A percentile compares a stretch with the other conserved stretches of the same genome.
phyloP scores from a whole-genome alignment of 1,140 invertebrate species.

The Ceratosolen fusciceps region DNA sequence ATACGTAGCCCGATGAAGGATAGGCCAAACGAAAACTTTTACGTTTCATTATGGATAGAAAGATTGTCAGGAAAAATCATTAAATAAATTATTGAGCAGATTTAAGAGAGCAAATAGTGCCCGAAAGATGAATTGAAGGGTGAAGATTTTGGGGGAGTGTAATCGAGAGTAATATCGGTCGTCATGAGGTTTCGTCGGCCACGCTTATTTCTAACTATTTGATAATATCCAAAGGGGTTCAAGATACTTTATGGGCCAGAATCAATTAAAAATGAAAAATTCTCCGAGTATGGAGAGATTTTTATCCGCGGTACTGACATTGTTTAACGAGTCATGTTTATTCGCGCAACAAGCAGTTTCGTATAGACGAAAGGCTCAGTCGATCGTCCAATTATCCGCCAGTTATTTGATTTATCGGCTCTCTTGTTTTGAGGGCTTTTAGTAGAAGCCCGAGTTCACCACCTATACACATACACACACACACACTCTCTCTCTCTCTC shows the following conservation, averaged over 20 bases:
- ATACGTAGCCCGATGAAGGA: too few relatives aligned
- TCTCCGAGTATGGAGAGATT: not conserved
- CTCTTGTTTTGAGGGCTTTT: conserved; percentile 35
- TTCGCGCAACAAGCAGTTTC: conserved; percentile 9
- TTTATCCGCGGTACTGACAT: conserved; percentile 27
- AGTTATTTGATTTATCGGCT: conserved; percentile 46
- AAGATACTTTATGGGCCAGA: not conserved
- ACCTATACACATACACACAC: too few relatives aligned
- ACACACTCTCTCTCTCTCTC: too few relatives aligned
- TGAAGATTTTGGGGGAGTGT: not conserved
- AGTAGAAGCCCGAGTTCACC: not conserved
- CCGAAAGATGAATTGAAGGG: too few relatives aligned
- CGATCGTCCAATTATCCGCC: conserved; percentile 49
- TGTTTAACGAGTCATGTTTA: conserved; percentile 44
- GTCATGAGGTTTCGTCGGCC: not conserved
- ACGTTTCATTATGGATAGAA: too few relatives aligned
- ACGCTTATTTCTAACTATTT: not conserved
- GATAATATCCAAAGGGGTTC: not conserved
- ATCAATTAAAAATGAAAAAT: conserved; percentile 33
- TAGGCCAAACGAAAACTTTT: too few relatives aligned
- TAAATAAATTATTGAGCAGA: too few relatives aligned
- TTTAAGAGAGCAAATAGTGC: too few relatives aligned
- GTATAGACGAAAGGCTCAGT: not conserved
- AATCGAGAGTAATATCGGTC: not conserved
- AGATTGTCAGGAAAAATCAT: too few relatives aligned